Evolutionary conservation across 2,113 vertebrate species (phyloP), one percentile per base, ranked within the genome.

Genomic region (Ardeotis arabs): DNA sequence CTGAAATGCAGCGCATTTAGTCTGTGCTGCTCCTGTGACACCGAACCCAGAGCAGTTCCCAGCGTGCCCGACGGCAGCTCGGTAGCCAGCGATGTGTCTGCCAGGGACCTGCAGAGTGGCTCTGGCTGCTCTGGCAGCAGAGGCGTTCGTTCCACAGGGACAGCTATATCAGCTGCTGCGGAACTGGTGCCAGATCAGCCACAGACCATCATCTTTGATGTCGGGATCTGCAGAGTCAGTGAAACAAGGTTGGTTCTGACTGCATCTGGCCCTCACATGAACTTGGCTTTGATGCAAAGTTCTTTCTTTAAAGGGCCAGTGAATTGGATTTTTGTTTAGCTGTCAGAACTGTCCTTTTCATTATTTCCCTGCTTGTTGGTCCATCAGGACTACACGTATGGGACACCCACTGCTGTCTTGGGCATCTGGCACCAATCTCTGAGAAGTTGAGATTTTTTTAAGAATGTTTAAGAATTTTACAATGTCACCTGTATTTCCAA

Each of bases 41-140:
- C 77, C 31, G 87, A 77, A 28, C 14, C 62, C 11, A 2, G 31
- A 37, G 45, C 4, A 0, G 33, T 4, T 81, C 73, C 56, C 3
- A 2, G 0, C 10, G 14, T 22, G 2, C 0, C 1, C 1, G 1
- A 19, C 52, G 41, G 60, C 10, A 19, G 53, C 47, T 49, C 19
- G 0, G 53, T 19, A 47, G 29, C 44, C 68, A 14, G 44, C 2
- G 27, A 1, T 55, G 10, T 7, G 37, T 72, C 89, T 85, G 56
- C n/a, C 68, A 23, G 89, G 53, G 49, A 23, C 29, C 68, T 50
- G 84, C 1, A 0, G 0, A 13, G 35, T 28, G 52, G 28, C 25
- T 53, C 52, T 14, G 52, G 47, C 75, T 68, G 84, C 60, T 74
- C 4, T 87, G 90, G 66, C 88, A 94, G 44, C 66, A 23, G 29